Percentiles rank a stretch among this genome's conserved stretches.
phyloP scores from a whole-genome alignment of 1,140 invertebrate genomes.

The Calephelis virginiensis region DNA sequence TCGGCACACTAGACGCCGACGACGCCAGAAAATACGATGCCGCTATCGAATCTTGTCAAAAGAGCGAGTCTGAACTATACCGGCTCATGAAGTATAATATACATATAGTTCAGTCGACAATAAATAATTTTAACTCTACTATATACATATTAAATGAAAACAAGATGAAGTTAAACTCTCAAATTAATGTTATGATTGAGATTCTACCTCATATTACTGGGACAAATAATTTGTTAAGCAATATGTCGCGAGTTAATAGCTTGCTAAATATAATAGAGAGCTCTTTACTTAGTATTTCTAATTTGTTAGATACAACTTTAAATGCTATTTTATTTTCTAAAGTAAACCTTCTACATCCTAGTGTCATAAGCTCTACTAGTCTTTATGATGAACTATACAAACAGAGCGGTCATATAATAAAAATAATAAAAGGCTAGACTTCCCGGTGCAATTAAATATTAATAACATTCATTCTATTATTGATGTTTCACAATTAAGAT shows the following conservation, averaged over 20 bases:
- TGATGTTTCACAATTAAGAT: constrained; percentile 16
- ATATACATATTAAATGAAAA: not conserved
- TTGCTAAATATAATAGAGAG: constrained; percentile 31
- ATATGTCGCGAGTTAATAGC: constrained; percentile 15
- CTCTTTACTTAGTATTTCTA: constrained; percentile 27
- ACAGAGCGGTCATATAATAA: constrained; percentile 24
- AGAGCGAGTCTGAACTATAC: not conserved
- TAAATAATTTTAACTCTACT: constrained; percentile 3
- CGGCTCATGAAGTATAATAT: not conserved
- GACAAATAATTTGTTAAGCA: not conserved
- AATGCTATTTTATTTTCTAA: constrained; percentile 33
- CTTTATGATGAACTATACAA: constrained; percentile 31
- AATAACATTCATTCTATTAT: constrained; percentile 32
- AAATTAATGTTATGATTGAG: not conserved
- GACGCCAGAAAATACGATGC: not conserved
- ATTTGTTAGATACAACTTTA: constrained; percentile 26
- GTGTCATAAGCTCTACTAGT: constrained; percentile 29
- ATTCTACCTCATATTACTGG: not conserved
- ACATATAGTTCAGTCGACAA: not conserved
- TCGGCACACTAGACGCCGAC: not conserved
- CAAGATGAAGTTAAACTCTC: not conserved
- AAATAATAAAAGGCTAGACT: constrained; percentile 23
- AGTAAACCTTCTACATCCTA: constrained; percentile 34
- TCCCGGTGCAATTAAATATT: constrained; percentile 21
- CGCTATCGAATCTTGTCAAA: not conserved